Evolutionary conservation across 2,113 vertebrate species (phyloP).

Genomic region (Pholis gunnellus): DNA sequence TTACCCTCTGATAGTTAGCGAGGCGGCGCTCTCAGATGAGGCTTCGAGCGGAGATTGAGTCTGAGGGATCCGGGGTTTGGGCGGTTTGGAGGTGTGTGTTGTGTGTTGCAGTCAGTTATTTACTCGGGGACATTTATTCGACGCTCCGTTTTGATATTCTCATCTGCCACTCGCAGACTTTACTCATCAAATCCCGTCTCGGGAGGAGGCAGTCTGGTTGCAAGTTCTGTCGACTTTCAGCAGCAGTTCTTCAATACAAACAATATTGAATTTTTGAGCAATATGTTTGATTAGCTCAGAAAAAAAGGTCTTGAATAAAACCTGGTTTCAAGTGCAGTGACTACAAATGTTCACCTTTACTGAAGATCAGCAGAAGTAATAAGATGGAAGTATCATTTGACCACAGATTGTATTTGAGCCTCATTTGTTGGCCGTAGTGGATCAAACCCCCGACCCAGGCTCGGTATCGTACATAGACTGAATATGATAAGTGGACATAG

Average conservation of each 20-base stretch:
- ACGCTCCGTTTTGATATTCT: slow-evolving; percentile 87
- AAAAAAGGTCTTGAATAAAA: neutral
- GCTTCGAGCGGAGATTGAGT: slow-evolving; percentile 78
- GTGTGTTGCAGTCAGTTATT: slow-evolving; percentile 87
- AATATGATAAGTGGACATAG: too few relatives aligned
- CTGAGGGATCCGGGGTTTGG: neutral
- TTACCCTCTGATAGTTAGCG: slow-evolving; percentile 92
- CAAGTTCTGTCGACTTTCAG: slow-evolving; percentile 82
- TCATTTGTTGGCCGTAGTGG: neutral
- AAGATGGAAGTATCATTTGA: neutral
- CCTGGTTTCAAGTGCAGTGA: neutral
- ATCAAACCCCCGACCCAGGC: neutral
- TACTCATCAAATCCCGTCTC: slow-evolving; percentile 90
- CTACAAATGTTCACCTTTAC: neutral
- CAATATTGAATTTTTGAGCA: neutral
- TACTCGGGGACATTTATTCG: slow-evolving; percentile 90
- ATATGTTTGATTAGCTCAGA: slow-evolving; percentile 14
- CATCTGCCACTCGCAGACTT: slow-evolving; percentile 81
- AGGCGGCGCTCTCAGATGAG: slow-evolving; percentile 75
- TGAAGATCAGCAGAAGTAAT: neutral
- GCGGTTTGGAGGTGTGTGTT: neutral
- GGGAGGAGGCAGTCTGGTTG: slow-evolving; percentile 87
- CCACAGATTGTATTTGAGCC: neutral
- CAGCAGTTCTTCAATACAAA: slow-evolving; percentile 19
- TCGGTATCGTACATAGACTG: too few relatives aligned